Evolutionary conservation across 2,113 vertebrate species (phyloP).

Genomic region (Eudyptes chrysolophus): DNA sequence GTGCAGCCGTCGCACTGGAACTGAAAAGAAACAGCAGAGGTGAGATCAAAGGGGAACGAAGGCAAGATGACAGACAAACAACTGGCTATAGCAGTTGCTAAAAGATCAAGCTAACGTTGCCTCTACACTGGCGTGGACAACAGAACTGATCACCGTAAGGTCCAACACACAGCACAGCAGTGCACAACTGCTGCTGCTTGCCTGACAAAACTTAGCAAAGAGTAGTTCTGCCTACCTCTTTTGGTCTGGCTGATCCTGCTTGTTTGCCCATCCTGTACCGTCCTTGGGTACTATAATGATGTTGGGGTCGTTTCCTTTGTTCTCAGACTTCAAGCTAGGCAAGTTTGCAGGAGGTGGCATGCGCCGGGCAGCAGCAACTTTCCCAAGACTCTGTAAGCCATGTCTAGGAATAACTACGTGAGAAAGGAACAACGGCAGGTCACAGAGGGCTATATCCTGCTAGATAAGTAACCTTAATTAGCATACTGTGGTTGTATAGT

Average conservation of each 20-base stretch:
- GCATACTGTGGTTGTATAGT: background rate
- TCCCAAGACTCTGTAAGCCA: constrained; percentile 99
- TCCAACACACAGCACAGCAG: background rate
- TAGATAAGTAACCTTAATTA: background rate
- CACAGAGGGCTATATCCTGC: background rate
- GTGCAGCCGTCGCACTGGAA: constrained; percentile 93
- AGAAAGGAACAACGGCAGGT: background rate
- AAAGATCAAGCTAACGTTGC: background rate
- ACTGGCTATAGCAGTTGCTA: background rate
- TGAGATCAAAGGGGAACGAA: background rate
- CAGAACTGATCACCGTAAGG: background rate
- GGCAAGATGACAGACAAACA: background rate
- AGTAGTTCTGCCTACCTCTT: constrained; percentile 83
- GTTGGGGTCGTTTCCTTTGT: constrained; percentile 99
- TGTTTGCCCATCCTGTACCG: constrained; percentile 99
- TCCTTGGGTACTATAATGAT: constrained; percentile 99
- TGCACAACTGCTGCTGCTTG: background rate
- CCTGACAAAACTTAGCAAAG: background rate
- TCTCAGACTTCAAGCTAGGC: constrained; percentile 99
- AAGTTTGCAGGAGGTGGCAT: constrained; percentile 99
- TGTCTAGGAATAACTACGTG: constrained; percentile 92
- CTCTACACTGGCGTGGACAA: background rate
- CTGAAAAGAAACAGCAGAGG: constrained; percentile 62
- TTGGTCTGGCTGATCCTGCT: constrained; percentile 99
- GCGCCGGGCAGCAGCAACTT: constrained; percentile 98